Percentiles rank a stretch among this genome's conserved stretches.
These are phyloP conservation scores for Homalodisca vitripennis DNA, from an alignment of 1,140 invertebrate genomes.

Conservation along the genomic window DNA sequence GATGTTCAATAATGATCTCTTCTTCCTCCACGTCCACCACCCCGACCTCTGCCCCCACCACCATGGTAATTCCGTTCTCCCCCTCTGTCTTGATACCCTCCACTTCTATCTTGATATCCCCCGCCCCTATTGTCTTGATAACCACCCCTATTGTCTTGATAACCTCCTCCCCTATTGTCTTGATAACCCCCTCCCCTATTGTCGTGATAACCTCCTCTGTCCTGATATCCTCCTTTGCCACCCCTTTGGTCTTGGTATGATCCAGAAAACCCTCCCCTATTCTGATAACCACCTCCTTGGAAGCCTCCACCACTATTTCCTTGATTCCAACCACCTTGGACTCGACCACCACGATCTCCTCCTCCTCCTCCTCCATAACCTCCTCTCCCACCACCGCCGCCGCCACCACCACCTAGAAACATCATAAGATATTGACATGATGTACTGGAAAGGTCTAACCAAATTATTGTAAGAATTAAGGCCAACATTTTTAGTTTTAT, in stretches of 20 bases:
- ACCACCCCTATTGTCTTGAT: constrained; percentile 29
- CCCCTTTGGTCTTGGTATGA: constrained; percentile 17
- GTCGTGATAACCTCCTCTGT: constrained; percentile 26
- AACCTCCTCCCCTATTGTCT: constrained; percentile 24
- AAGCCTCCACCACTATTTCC: constrained; percentile 27
- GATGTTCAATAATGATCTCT: constrained; percentile 23
- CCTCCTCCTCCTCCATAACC: constrained; percentile 35
- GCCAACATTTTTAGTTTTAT: neutral
- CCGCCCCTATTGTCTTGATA: constrained; percentile 34
- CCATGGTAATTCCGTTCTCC: constrained; percentile 30
- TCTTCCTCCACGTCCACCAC: constrained; percentile 27
- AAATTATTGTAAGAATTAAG: neutral
- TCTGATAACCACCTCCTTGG: constrained; percentile 34
- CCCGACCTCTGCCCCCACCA: constrained; percentile 25
- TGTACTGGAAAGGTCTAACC: neutral
- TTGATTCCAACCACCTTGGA: constrained; percentile 40
- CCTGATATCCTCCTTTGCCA: constrained; percentile 18
- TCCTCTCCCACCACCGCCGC: constrained; percentile 36
- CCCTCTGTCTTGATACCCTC: constrained; percentile 18
- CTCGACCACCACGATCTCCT: constrained; percentile 29
- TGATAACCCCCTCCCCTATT: constrained; percentile 30
- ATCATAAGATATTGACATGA: neutral
- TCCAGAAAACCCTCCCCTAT: constrained; percentile 31
- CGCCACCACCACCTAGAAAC: constrained; percentile 26
- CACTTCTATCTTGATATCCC: constrained; percentile 28